phyloP scores from a whole-genome alignment of 35 echinoderm and acorn worm genomes.

The Anneissia japonica region DNA sequence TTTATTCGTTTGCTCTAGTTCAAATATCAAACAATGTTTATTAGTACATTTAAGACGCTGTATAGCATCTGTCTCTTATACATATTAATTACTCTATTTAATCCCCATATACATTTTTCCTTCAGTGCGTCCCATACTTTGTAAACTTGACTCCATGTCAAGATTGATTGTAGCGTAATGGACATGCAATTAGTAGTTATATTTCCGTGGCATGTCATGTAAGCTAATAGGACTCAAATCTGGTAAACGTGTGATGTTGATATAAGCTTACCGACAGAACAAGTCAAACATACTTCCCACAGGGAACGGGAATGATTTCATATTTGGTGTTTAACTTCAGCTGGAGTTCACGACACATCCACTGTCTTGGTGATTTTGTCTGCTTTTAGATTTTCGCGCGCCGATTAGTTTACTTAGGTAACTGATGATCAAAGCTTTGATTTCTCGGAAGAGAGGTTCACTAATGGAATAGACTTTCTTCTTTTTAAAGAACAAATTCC shows the following conservation, averaged over 20 bases:
- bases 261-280: not conserved
- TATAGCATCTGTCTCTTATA: no score
- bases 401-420: no score
- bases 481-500: no score
- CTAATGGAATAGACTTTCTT: no score
- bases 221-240: not conserved
- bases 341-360: no score
- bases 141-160: not conserved
- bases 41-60: no score
- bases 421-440: no score
- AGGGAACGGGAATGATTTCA: not conserved
- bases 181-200: not conserved
- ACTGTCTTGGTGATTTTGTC: not conserved
- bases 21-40: no score
- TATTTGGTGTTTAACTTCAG: not conserved
- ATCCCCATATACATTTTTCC: no score
- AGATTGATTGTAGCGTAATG: not conserved
- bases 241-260: not conserved
- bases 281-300: not conserved
- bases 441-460: no score
- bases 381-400: not conserved
- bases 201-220: not conserved
- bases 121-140: not conserved
- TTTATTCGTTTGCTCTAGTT: no score
- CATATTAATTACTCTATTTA: no score